Conservation (phyloP, 2,113 vertebrate species). For the Vidua chalybeata region DNA sequence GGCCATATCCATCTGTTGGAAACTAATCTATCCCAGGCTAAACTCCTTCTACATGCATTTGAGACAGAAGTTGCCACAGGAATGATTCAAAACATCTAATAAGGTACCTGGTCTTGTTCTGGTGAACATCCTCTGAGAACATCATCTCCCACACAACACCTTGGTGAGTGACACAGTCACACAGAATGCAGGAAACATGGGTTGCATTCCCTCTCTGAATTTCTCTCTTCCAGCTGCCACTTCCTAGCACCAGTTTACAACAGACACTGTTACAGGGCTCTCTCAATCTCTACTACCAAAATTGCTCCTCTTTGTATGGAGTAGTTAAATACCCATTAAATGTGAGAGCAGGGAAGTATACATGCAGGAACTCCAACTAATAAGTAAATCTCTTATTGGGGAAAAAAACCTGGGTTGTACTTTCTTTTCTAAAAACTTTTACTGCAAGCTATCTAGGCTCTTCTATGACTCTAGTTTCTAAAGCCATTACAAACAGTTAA, state of each 20-base stretch:
- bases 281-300: background rate
- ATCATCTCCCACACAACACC: background rate
- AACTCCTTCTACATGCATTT: background rate
- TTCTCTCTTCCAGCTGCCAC: background rate
- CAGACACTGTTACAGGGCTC: rapidly evolving
- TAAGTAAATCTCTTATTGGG: background rate
- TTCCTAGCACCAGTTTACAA: background rate
- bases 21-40: background rate
- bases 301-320: background rate
- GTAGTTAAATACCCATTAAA: background rate
- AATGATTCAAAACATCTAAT: background rate
- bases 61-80: background rate
- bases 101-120: background rate
- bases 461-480: background rate
- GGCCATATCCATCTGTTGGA: background rate
- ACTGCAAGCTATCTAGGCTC: background rate
- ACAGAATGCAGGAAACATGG: background rate
- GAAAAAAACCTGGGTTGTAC: background rate
- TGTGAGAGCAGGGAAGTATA: background rate
- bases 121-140: background rate
- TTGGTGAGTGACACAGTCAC: background rate
- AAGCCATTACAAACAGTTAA: background rate
- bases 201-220: background rate
- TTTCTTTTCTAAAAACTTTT: background rate
- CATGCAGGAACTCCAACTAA: background rate